phyloP scores from a whole-genome alignment of 2,888 invertebrate genomes.

The Eristalis pertinax region DNA sequence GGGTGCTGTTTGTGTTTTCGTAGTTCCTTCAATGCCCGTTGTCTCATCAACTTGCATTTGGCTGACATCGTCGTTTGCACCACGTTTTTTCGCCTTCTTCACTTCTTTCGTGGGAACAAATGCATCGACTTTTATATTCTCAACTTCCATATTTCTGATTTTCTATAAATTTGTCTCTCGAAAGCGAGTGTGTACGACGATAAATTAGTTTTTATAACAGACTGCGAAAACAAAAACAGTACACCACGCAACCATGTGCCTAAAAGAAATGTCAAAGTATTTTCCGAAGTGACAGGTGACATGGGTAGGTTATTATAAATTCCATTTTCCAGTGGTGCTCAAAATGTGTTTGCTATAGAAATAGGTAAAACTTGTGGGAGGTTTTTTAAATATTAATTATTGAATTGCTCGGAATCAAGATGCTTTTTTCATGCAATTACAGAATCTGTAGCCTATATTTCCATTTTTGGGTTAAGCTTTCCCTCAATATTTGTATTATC shows the following conservation, averaged over 20 bases:
- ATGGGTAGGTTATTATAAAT: too few species aligned
- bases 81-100: slow-evolving; percentile 77
- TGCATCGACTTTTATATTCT: slow-evolving; percentile 78
- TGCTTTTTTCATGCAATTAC: too few species aligned
- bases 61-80: slow-evolving; percentile 80
- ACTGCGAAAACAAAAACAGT: slow-evolving; percentile 38
- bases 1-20: slow-evolving; percentile 79
- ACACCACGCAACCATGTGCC: slow-evolving; percentile 48
- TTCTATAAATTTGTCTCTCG: not conserved
- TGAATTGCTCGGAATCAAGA: too few species aligned
- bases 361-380: not conserved
- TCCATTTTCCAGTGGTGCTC: not conserved
- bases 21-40: slow-evolving; percentile 85
- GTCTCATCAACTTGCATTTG: slow-evolving; percentile 87
- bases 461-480: too few species aligned
- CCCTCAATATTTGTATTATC: too few species aligned
- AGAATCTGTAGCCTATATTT: too few species aligned
- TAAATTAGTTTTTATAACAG: not conserved
- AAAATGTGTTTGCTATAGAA: not conserved
- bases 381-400: too few species aligned
- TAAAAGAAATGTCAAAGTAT: slow-evolving; percentile 40
- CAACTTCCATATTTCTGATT: slow-evolving; percentile 75
- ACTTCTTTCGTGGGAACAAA: slow-evolving; percentile 74
- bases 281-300: not conserved
- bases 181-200: not conserved